Evolutionary conservation across 2,888 invertebrate species (phyloP).

Genomic region (Drosophila anomelani): DNA sequence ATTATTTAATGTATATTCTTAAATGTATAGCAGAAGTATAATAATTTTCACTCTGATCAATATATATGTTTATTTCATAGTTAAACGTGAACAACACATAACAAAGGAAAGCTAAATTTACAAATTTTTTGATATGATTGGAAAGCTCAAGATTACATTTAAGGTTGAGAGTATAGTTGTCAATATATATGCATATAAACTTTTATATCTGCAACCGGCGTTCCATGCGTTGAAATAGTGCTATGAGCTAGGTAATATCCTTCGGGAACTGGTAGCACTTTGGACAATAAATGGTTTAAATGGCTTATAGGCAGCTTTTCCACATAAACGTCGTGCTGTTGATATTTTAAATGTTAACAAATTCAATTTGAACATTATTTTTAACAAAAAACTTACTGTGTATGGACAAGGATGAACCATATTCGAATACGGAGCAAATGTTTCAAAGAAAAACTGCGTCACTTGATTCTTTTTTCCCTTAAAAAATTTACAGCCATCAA

Average conservation of each 20-base stretch:
- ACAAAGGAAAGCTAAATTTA: neutral
- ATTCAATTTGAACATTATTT: neutral
- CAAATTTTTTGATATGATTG: no score
- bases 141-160: neutral
- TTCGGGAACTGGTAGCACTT: neutral
- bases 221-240: neutral
- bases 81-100: neutral
- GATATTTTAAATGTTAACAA: neutral
- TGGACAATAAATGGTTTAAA: neutral
- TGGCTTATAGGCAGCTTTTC: constrained; percentile 6
- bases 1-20: neutral
- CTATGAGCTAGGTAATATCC: neutral
- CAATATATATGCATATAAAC: neutral
- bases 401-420: constrained; percentile 13
- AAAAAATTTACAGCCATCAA: neutral
- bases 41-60: neutral
- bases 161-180: neutral
- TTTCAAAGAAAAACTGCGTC: constrained; percentile 5
- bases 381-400: neutral
- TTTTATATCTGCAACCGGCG: neutral
- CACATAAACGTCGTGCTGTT: constrained; percentile 7
- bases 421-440: constrained; percentile 9
- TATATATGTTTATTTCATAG: no score
- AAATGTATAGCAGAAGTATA: neutral
- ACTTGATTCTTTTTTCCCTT: constrained; percentile 2